phyloP scores from a whole-genome alignment of 2,888 invertebrate species.

The Archips crataeganus region DNA sequence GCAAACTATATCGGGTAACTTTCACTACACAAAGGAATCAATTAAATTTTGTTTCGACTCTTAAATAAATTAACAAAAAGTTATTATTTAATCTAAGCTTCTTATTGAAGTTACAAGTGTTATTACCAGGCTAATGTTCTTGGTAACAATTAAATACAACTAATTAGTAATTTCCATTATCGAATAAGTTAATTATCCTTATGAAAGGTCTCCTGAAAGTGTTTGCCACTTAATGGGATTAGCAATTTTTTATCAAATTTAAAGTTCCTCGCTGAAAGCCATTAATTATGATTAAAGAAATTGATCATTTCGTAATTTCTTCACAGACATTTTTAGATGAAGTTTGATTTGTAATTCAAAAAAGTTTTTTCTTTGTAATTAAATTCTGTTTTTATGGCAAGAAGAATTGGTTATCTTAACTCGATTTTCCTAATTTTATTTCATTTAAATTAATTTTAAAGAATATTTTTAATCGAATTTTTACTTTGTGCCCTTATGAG shows the following conservation, averaged over 20 bases:
- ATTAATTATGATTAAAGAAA: conserved; percentile 27
- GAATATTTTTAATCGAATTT: not conserved
- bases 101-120: not conserved
- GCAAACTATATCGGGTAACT: no score
- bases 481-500: not conserved
- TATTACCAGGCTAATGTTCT: not conserved
- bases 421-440: not conserved
- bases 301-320: conserved; percentile 17
- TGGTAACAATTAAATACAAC: conserved; percentile 7
- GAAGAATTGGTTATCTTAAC: not conserved
- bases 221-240: conserved; percentile 28
- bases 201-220: conserved; percentile 20
- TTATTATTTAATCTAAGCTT: not conserved
- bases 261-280: conserved; percentile 17
- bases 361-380: not conserved
- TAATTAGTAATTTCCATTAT: conserved; percentile 21
- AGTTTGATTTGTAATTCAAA: not conserved
- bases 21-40: no score
- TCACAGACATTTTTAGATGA: not conserved
- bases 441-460: not conserved
- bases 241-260: conserved; percentile 26
- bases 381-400: not conserved
- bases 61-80: not conserved
- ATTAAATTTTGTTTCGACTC: no score
- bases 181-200: conserved; percentile 15